Evolutionary conservation across 2,888 invertebrate genomes (phyloP), one percentile per base, ranked within the genome.

Genomic region (Tinea pellionella): DNA sequence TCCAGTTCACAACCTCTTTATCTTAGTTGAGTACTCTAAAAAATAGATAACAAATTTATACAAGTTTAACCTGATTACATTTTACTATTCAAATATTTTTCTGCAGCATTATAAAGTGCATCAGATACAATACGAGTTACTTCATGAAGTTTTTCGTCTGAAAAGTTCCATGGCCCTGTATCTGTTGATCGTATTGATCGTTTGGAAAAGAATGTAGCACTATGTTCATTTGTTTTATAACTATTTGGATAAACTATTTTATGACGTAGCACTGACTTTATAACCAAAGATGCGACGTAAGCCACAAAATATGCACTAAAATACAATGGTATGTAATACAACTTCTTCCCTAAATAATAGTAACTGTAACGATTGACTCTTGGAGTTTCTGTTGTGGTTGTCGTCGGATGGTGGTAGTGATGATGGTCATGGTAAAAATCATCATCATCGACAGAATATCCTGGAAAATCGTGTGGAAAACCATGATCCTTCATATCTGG

Each of bases 301-400:
- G 92, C 78, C 59, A 91, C 89, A 65, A 91, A 91, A 66, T 91
- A 93, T 12, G 93, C 91, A 70, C 93, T 93, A 71, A 93, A 93
- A 73, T 93, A 93, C 53, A 93, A 75, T 0, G 93, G 93, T 63
- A 93, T 82, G 70, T 93, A 93, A 89, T 93, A 93, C 37, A 93
- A 77, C 69, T 93, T 93, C 66, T 92, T 90, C 1, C 93, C 93
- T 62, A 93, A 85, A 69, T 91, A 93, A 69, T 93, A 93, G 73
- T 93, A 93, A 71, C 92, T 92, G 81, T 91, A 92, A 72, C 81
- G 88, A 68, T 89, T 90, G 8, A 89, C 90, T 72, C 90, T 83
- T 65, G 90, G 88, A 68, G 80, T 88, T 71, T 89, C 89, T 0
- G 81, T 80, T 1, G 83, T 88, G 1, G 88, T 80, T 0, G 82